Evolutionary conservation across 2,888 invertebrate genomes (phyloP).

Genomic region (Zelleria hepariella): DNA sequence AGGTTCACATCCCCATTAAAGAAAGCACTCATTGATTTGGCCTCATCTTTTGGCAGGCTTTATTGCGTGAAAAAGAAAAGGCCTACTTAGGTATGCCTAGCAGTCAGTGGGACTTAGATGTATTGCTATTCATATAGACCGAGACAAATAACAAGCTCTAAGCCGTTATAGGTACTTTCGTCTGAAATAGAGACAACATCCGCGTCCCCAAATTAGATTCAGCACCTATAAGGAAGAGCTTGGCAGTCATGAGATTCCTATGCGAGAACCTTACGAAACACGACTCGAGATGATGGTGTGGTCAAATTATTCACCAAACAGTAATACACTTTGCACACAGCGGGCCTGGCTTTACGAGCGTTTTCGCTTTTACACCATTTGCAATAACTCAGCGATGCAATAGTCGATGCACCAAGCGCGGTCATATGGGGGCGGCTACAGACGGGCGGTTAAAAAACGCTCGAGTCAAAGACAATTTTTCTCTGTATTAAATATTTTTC

Average conservation of each 20-base stretch:
- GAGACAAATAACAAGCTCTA: too few species aligned
- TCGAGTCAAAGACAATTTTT: too few species aligned
- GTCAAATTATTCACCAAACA: slow-evolving; percentile 40
- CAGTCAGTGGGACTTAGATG: too few species aligned
- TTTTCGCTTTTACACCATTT: slow-evolving; percentile 70
- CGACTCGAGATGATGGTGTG: slow-evolving; percentile 37
- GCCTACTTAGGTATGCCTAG: too few species aligned
- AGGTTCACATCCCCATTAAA: too few species aligned
- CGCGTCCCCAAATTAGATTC: not conserved
- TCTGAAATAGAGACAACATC: not conserved
- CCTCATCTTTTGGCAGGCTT: too few species aligned
- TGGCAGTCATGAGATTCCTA: not conserved
- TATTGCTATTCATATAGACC: too few species aligned
- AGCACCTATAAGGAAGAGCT: not conserved
- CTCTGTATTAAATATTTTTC: too few species aligned
- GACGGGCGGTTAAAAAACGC: slow-evolving; percentile 24
- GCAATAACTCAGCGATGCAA: slow-evolving; percentile 65
- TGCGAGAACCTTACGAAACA: slow-evolving; percentile 16
- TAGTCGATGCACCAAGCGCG: slow-evolving; percentile 47
- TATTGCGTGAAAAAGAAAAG: too few species aligned
- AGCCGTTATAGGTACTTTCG: too few species aligned
- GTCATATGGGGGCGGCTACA: slow-evolving; percentile 24
- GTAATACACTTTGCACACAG: not conserved
- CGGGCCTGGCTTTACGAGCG: slow-evolving; percentile 53
- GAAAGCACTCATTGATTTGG: too few species aligned